A percentile compares a stretch with the other conserved stretches of the same genome.
Evolutionary conservation across 2,888 invertebrate species (phyloP).

Genomic region (Spatulosminthurus flaviceps): DNA sequence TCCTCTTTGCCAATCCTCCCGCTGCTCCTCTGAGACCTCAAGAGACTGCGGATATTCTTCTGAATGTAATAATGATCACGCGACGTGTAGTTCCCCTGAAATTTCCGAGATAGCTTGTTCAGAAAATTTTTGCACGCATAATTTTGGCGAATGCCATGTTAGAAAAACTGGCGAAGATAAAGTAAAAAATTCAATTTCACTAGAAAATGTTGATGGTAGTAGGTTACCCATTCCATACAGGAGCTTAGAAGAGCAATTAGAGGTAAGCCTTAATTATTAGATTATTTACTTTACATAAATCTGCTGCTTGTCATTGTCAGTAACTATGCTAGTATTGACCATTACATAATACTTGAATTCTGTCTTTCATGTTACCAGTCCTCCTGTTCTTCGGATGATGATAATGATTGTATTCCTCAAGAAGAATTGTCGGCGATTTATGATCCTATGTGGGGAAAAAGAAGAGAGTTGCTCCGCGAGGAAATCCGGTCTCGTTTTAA

Average conservation of each 20-base stretch:
- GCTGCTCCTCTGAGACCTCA: constrained; percentile 72
- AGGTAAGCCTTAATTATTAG: constrained; percentile 48
- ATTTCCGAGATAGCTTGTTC: constrained; percentile 90
- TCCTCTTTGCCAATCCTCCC: constrained; percentile 69
- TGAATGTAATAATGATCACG: constrained; percentile 82
- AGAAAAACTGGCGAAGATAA: background rate
- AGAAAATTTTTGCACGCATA: constrained; percentile 75
- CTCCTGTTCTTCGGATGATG: constrained; percentile 54
- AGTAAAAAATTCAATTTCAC: constrained; percentile 12
- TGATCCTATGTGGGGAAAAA: constrained; percentile 52
- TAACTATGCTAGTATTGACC: background rate
- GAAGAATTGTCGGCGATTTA: constrained; percentile 56
- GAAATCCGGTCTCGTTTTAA: constrained; percentile 52
- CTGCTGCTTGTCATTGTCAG: no score
- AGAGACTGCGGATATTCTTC: constrained; percentile 91
- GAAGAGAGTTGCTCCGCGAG: constrained; percentile 54
- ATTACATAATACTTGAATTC: background rate
- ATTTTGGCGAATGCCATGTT: constrained; percentile 34
- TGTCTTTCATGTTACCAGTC: constrained; percentile 38
- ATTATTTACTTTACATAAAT: constrained; percentile 28
- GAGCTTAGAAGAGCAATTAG: constrained; percentile 60
- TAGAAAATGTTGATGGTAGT: constrained; percentile 30
- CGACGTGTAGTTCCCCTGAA: constrained; percentile 84
- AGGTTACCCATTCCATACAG: constrained; percentile 39
- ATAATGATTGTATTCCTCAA: constrained; percentile 52